Evolutionary conservation across 2,113 vertebrate species (phyloP).

Genomic region (Python bivittatus): DNA sequence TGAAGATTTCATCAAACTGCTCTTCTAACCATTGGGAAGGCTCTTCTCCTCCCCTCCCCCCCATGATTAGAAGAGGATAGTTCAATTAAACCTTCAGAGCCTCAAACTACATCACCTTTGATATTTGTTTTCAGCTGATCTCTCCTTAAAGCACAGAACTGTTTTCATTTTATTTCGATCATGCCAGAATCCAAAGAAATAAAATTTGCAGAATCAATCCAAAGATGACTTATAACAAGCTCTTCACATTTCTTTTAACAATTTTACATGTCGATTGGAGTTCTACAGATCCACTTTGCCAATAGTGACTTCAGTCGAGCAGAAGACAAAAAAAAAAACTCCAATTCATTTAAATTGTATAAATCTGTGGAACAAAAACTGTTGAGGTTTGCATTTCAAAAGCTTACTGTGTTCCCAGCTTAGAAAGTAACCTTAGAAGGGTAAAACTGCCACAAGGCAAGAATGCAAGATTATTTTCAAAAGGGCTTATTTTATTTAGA

Average conservation of each 20-base stretch:
- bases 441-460: not conserved
- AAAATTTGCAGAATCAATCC: not conserved
- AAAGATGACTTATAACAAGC: not conserved
- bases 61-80: not conserved
- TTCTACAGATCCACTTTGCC: not conserved
- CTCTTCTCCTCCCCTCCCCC: not conserved
- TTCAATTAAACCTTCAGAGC: not conserved
- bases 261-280: not conserved
- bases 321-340: not conserved
- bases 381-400: not conserved
- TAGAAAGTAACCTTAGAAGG: not conserved
- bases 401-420: not conserved
- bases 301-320: not conserved
- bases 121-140: not conserved
- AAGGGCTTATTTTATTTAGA: not conserved
- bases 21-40: not conserved
- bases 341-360: not conserved
- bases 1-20: not conserved
- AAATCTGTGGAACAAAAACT: not conserved
- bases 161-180: not conserved
- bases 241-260: not conserved
- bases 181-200: not conserved
- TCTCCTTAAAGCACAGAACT: not conserved
- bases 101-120: not conserved
- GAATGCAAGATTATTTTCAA: not conserved